phyloP scores from a whole-genome alignment of 2,113 vertebrate genomes.

The Talpa occidentalis region DNA sequence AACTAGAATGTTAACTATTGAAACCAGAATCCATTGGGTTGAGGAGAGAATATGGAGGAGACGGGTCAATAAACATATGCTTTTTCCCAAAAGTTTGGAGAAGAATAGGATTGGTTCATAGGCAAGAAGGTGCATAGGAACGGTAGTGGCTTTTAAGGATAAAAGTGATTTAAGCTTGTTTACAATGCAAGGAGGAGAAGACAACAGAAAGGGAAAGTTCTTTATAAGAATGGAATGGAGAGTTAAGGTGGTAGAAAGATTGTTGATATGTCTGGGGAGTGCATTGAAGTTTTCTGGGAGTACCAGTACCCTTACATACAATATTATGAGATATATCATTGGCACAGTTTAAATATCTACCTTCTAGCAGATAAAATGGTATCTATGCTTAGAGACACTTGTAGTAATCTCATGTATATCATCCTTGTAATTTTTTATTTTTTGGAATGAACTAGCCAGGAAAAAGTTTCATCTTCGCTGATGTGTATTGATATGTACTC shows the following conservation, averaged over 20 bases:
- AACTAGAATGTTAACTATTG: neutral
- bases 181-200: neutral
- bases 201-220: neutral
- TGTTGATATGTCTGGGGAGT: neutral
- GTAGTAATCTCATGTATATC: neutral
- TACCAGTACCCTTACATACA: neutral
- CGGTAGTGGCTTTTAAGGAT: neutral
- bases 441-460: slow-evolving; percentile 3
- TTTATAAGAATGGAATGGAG: neutral
- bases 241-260: neutral
- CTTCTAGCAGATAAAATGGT: slow-evolving; percentile 16
- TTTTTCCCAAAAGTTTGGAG: neutral
- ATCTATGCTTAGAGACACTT: neutral
- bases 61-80: neutral
- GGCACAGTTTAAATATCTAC: neutral
- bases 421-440: neutral
- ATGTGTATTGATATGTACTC: neutral
- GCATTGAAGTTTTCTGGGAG: neutral
- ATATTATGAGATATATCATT: neutral
- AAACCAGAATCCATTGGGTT: neutral
- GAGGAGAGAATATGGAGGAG: neutral
- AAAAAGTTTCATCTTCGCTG: slow-evolving; percentile 29
- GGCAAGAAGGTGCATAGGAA: neutral
- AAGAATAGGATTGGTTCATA: neutral
- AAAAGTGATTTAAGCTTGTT: neutral